Conservation (phyloP, 2,113 vertebrate species). For the Xyrauchen texanus region DNA sequence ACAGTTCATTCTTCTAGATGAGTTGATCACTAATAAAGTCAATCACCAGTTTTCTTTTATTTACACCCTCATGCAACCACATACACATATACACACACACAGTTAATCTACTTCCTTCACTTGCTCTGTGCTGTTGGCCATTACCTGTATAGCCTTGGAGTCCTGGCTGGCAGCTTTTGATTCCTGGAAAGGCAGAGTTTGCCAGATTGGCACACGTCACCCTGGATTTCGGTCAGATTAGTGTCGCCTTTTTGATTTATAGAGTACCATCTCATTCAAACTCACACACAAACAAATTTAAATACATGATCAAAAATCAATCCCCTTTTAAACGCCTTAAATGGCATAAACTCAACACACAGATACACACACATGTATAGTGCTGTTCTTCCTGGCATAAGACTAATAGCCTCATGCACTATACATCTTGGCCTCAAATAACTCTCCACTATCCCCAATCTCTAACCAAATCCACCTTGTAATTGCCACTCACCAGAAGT, state of each 20-base stretch:
- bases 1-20: neutral
- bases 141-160: conserved; percentile 27
- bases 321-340: neutral
- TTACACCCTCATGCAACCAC: neutral
- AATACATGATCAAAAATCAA: neutral
- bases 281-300: conserved; percentile 13
- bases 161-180: conserved; percentile 1
- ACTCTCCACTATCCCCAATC: neutral
- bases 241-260: conserved; percentile 44
- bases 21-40: conserved; percentile 8
- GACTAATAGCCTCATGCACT: no score
- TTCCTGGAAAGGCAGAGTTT: conserved; percentile 1
- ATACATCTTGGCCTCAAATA: neutral
- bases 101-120: neutral
- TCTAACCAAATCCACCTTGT: neutral
- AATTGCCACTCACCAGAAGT: neutral
- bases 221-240: conserved; percentile 60
- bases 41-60: neutral
- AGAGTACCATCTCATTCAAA: conserved; percentile 5
- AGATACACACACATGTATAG: neutral
- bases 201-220: conserved; percentile 32
- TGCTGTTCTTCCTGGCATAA: neutral
- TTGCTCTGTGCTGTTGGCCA: conserved; percentile 38
- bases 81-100: neutral
- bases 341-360: neutral